Evolutionary conservation across 1,140 invertebrate genomes (phyloP).

Genomic region (Papilio polytes): DNA sequence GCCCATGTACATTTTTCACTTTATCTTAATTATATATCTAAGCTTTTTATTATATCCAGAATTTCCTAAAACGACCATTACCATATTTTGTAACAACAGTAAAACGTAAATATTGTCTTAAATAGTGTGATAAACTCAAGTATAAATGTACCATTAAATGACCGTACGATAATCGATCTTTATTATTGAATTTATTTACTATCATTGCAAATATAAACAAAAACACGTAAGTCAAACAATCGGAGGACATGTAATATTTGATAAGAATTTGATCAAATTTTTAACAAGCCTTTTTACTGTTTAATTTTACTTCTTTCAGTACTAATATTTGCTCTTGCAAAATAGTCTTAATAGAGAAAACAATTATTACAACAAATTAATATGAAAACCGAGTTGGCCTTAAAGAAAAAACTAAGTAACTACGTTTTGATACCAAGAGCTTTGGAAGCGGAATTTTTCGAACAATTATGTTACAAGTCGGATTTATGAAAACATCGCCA

Average conservation of each 20-base stretch:
- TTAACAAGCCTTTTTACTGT: no score
- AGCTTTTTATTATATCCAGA: slow-evolving; percentile 4
- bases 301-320: no score
- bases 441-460: not conserved
- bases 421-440: not conserved
- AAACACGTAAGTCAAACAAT: no score
- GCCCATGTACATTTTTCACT: slow-evolving; percentile 21
- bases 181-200: no score
- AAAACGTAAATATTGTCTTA: not conserved
- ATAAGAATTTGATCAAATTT: no score
- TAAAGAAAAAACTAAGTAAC: not conserved
- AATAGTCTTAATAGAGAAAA: not conserved
- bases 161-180: no score
- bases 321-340: no score
- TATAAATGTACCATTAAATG: not conserved
- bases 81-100: not conserved
- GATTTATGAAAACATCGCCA: slow-evolving; percentile 1
- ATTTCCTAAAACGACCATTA: not conserved
- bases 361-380: no score
- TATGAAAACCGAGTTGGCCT: not conserved
- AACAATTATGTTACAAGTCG: not conserved
- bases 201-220: no score
- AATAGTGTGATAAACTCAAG: not conserved
- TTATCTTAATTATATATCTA: slow-evolving; percentile 21
- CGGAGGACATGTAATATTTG: no score